phyloP scores from a whole-genome alignment of 2,797 vertebrate genomes.

The Amazona ochrocephala region DNA sequence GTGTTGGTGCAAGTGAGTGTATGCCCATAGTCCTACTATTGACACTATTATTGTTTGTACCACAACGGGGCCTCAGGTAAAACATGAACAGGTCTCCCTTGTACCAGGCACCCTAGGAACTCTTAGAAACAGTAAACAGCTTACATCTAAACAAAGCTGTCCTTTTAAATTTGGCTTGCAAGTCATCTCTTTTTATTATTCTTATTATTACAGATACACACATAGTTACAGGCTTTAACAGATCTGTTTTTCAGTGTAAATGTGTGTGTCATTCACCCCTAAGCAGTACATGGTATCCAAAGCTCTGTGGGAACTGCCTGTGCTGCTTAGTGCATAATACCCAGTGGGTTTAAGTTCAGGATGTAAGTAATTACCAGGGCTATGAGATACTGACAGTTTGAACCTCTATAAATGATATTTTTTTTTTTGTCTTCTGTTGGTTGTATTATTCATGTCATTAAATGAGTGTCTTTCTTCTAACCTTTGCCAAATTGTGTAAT shows the following conservation, averaged over 20 bases:
- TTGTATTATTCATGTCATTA: conserved; percentile 6
- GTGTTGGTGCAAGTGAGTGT: background rate
- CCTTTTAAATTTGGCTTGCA: background rate
- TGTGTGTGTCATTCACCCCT: fast-evolving
- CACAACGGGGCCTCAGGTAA: background rate
- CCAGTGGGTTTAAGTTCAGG: conserved; percentile 1
- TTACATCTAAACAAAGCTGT: background rate
- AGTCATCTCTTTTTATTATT: background rate
- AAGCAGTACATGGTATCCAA: background rate
- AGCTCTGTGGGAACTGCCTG: background rate
- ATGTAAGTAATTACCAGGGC: background rate
- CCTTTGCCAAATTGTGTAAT: background rate
- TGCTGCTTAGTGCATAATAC: background rate
- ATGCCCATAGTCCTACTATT: background rate
- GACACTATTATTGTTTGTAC: background rate
- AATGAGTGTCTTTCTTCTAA: background rate
- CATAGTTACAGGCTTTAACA: background rate
- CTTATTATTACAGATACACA: background rate
- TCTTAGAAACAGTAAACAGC: background rate
- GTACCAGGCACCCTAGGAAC: background rate
- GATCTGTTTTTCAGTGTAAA: background rate
- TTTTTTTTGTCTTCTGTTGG: conserved; percentile 36
- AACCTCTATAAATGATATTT: conserved; percentile 4
- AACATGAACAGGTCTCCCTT: conserved; percentile 12
- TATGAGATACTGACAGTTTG: background rate